Percentiles rank a stretch among this genome's conserved stretches.
These are phyloP conservation scores for Himalopsyche japonica DNA, from an alignment of 2,888 invertebrate genomes.

Conservation along the genomic window DNA sequence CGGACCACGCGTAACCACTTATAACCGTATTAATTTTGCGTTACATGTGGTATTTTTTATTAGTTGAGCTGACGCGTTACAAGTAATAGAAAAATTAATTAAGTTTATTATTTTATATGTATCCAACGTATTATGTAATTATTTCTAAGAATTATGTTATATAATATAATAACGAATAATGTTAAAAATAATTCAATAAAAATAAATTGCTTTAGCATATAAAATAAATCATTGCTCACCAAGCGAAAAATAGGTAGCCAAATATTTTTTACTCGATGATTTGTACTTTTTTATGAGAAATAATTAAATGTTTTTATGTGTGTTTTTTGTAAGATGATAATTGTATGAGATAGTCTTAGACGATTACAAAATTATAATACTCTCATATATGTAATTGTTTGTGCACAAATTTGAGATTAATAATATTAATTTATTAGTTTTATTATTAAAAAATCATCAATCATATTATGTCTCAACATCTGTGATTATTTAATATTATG, in stretches of 20 bases:
- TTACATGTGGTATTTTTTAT: too few relatives aligned
- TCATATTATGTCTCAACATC: constrained; percentile 1
- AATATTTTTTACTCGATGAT: background rate
- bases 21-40: too few relatives aligned
- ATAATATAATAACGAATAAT: too few relatives aligned
- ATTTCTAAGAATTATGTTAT: too few relatives aligned
- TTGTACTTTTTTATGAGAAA: background rate
- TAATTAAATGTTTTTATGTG: background rate
- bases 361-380: background rate
- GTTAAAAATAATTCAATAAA: background rate
- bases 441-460: background rate
- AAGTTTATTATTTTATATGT: too few relatives aligned
- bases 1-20: too few relatives aligned
- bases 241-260: background rate
- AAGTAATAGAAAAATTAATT: too few relatives aligned
- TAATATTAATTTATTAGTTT: background rate
- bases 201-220: background rate
- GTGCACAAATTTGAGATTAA: background rate
- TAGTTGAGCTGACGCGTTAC: too few relatives aligned
- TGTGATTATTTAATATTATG: background rate
- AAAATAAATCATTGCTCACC: background rate
- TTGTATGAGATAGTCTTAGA: background rate
- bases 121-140: too few relatives aligned
- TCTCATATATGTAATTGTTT: background rate
- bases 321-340: background rate